Base-by-base conservation (phyloP, 2,797 vertebrate genomes). In the Schizopygopsis malacanthus region DNA sequence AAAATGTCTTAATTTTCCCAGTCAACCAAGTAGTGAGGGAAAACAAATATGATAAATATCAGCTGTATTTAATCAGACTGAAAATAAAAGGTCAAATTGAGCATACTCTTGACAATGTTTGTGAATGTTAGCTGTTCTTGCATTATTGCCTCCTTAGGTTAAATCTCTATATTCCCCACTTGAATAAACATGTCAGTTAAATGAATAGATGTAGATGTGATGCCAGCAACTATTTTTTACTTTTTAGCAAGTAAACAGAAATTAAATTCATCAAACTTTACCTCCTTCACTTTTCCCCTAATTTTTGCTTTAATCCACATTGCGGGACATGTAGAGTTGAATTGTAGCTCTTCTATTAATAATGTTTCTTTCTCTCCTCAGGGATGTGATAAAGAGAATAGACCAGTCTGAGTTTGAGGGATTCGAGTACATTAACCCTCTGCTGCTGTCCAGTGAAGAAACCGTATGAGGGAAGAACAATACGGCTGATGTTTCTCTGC, bases 391-490 rank as follows among this genome's bases (percentile, higher is more conserved):
- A 90, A 99, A 99, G 94, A 96, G 97, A 94, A 99, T 99, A 93
- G 98, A 99, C 95, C 98, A 99, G 95, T 98, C 98, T 0, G 98
- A 99, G 90, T 99, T 99, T 79, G 98, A 98, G 93, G 98, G 98
- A 88, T 99, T 99, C 78, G 98, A 99, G 93, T 99, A 99, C 92
- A 99, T 99, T 94, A 99, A 99, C 92, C 98, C 98, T 0, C 93
- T 99, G 92, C 95, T 99, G 95, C 95, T 99, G 86, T 96, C 97
- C 90, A 93, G 96, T 5, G 98, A 99, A 90, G 98, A 99, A 94
- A 96, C 97, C 0, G 96, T 98, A 97, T 99, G 97, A 99, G 93
- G 94, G 89, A 89, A 65, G 78, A 81, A 87, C 79, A 88, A 39
- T 43, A 54, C 16, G 20, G 54, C 81, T 15, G 22, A 63, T 76